phyloP scores from a whole-genome alignment of 2,113 vertebrate species.

The Dinomys branickii region DNA sequence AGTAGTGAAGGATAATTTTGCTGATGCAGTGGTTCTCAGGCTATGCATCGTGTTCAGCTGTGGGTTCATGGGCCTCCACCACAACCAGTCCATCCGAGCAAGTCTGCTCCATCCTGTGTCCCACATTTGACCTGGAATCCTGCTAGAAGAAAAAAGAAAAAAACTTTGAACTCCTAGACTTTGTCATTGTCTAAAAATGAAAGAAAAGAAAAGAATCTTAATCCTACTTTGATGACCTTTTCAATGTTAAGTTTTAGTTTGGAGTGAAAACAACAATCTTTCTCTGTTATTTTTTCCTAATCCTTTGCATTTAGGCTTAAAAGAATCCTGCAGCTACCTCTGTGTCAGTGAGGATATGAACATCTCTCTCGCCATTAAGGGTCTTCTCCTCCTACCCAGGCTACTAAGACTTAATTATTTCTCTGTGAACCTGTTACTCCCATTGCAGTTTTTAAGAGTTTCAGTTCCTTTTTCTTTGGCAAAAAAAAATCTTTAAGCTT shows the following conservation, averaged over 20 bases:
- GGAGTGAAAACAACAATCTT: constrained; percentile 1
- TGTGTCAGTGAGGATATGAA: neutral
- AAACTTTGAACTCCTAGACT: neutral
- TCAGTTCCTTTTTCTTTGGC: neutral
- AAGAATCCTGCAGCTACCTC: neutral
- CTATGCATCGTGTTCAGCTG: neutral
- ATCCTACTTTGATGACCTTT: neutral
- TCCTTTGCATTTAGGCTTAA: constrained; percentile 41
- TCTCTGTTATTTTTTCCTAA: neutral
- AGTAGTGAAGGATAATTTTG: neutral
- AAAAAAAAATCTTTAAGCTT: neutral
- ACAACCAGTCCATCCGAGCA: neutral
- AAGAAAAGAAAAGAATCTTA: neutral
- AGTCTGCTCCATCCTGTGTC: neutral
- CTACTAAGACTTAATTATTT: neutral
- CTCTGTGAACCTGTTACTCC: neutral
- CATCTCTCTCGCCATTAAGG: neutral
- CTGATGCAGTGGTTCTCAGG: neutral
- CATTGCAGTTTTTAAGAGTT: neutral
- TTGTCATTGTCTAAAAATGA: neutral
- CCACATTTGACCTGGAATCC: neutral
- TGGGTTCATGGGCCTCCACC: neutral
- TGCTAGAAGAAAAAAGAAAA: neutral
- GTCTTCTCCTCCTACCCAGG: neutral
- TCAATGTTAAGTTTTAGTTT: constrained; percentile 27